These are phyloP conservation scores for Gasterosteus nipponicus DNA, from an alignment of 2,113 vertebrate genomes.

Conservation along the genomic window DNA sequence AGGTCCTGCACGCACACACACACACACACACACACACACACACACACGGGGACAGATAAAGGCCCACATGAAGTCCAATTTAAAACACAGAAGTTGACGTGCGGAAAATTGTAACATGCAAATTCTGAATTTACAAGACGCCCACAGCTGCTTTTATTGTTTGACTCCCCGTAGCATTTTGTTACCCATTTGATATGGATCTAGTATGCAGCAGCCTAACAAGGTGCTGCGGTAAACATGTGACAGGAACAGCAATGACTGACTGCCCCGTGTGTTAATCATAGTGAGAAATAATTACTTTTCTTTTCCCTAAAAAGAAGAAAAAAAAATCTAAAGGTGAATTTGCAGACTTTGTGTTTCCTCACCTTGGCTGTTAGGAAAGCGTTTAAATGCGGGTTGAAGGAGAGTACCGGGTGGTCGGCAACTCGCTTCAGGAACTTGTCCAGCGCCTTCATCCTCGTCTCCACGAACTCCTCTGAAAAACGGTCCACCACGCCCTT, in stretches of 20 bases:
- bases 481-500: slow-evolving; percentile 98
- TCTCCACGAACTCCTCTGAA: slow-evolving; percentile 98
- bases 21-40: not conserved
- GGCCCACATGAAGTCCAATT: not conserved
- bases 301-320: not conserved
- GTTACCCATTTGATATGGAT: not conserved
- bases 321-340: not conserved
- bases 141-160: not conserved
- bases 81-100: not conserved
- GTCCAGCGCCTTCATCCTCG: slow-evolving; percentile 94
- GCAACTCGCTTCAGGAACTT: slow-evolving; percentile 97
- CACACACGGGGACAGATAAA: not conserved
- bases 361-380: slow-evolving; percentile 96
- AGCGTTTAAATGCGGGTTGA: slow-evolving; percentile 92
- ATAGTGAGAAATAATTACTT: not conserved
- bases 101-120: not conserved
- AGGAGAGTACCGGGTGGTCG: slow-evolving; percentile 96
- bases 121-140: not conserved
- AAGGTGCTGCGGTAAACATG: not conserved
- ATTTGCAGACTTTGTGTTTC: not conserved
- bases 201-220: slow-evolving; percentile 1
- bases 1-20: slow-evolving; percentile 84
- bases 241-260: not conserved
- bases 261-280: not conserved
- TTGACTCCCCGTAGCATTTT: not conserved